Conservation (phyloP, 2,113 vertebrate species). For the Lepisosteus osseus region DNA sequence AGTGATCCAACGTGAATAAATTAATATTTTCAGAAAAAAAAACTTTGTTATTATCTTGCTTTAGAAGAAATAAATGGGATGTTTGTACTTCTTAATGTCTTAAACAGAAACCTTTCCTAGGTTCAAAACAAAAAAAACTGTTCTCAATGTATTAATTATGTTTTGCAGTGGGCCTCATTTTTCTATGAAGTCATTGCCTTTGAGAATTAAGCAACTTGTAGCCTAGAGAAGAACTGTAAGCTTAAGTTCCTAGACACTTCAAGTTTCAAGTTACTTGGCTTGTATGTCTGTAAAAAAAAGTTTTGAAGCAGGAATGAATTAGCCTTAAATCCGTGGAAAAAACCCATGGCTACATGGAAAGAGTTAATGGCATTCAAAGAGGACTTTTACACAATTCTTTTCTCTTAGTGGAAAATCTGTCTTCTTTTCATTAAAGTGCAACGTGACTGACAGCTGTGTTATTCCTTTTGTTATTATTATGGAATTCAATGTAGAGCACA, state of each 20-base stretch:
- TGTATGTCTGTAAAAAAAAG: neutral
- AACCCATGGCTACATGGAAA: constrained; percentile 6
- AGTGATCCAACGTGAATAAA: too few relatives aligned
- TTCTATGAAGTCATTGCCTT: constrained; percentile 1
- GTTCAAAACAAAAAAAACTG: neutral
- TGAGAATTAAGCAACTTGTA: neutral
- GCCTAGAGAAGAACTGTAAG: neutral
- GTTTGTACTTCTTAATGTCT: too few relatives aligned
- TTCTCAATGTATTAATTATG: neutral
- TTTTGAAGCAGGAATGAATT: neutral
- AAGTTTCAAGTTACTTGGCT: neutral
- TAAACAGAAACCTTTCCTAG: neutral
- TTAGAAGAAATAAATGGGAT: too few relatives aligned
- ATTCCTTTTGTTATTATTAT: constrained; percentile 32
- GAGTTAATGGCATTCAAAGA: neutral
- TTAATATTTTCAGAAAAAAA: too few relatives aligned
- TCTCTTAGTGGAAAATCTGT: constrained; percentile 30
- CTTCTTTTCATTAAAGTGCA: constrained; percentile 45
- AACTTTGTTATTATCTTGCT: too few relatives aligned
- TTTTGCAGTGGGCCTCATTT: neutral
- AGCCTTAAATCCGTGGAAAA: too few relatives aligned
- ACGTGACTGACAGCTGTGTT: constrained; percentile 29
- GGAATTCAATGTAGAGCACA: constrained; percentile 39
- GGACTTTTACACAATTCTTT: constrained; percentile 20
- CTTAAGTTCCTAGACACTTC: too few relatives aligned